Conservation (phyloP, 2,888 invertebrate species). For the Mythimna albipuncta region DNA sequence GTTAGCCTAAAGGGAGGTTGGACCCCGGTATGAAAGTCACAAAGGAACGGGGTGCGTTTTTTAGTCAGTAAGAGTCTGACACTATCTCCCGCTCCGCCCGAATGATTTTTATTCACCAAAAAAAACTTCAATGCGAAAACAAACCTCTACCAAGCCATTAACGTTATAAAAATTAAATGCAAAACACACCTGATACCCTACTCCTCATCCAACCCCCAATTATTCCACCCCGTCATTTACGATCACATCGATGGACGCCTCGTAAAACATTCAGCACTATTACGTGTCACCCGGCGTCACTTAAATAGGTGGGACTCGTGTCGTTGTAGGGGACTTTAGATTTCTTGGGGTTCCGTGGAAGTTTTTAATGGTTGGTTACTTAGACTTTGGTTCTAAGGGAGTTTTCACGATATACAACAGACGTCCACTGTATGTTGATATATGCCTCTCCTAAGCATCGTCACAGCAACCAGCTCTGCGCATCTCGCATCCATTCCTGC, state of each 20-base stretch:
- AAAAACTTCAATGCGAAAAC: neutral
- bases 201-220: constrained; percentile 34
- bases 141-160: constrained; percentile 2
- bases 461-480: no score
- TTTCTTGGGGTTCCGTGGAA: constrained; percentile 14
- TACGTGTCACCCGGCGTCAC: constrained; percentile 54
- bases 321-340: constrained; percentile 16
- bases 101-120: no score
- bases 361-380: no score
- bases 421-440: neutral
- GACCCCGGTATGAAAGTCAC: no score
- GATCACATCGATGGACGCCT: constrained; percentile 47
- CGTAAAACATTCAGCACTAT: constrained; percentile 66
- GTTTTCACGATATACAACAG: no score
- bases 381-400: no score
- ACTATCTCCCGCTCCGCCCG: no score
- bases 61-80: no score
- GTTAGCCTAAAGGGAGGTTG: no score
- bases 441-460: no score
- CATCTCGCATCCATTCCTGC: neutral
- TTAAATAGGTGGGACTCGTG: constrained; percentile 47
- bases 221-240: constrained; percentile 51
- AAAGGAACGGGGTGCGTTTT: no score
- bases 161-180: constrained; percentile 35
- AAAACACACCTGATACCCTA: constrained; percentile 32